Conservation (phyloP, 2,888 invertebrate genomes). For the Pterobdella sp. region DNA sequence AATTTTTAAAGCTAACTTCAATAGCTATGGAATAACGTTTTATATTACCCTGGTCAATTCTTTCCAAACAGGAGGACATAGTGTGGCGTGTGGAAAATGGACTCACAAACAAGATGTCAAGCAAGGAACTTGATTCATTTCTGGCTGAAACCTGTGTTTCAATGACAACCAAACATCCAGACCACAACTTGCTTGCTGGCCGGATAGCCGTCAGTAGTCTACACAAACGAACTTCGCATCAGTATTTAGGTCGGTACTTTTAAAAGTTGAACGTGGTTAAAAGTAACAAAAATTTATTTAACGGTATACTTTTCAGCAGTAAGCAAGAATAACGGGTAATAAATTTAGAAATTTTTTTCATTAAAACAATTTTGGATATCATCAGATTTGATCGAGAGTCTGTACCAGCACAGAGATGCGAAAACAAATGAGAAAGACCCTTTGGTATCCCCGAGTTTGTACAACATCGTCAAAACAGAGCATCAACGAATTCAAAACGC, state of each 20-base stretch:
- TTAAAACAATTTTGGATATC: neutral
- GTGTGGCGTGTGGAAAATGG: constrained; percentile 17
- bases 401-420: constrained; percentile 16
- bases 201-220: constrained; percentile 18
- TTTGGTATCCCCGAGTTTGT: constrained; percentile 14
- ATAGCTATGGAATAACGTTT: neutral
- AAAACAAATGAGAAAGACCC: neutral
- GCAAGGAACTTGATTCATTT: constrained; percentile 19
- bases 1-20: no score
- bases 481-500: constrained; percentile 5
- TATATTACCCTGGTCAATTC: neutral
- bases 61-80: neutral
- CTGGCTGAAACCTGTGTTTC: constrained; percentile 23
- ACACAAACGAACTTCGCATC: constrained; percentile 15
- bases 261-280: no score
- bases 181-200: constrained; percentile 22
- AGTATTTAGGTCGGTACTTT: constrained; percentile 22
- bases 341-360: neutral
- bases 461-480: constrained; percentile 1
- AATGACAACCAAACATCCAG: constrained; percentile 28
- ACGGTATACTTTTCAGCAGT: no score
- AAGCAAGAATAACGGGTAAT: neutral
- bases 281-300: neutral
- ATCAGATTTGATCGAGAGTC: constrained; percentile 15
- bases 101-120: constrained; percentile 1